Evolutionary conservation across 2,113 vertebrate genomes (phyloP).

Genomic region (Tiliqua scincoides): DNA sequence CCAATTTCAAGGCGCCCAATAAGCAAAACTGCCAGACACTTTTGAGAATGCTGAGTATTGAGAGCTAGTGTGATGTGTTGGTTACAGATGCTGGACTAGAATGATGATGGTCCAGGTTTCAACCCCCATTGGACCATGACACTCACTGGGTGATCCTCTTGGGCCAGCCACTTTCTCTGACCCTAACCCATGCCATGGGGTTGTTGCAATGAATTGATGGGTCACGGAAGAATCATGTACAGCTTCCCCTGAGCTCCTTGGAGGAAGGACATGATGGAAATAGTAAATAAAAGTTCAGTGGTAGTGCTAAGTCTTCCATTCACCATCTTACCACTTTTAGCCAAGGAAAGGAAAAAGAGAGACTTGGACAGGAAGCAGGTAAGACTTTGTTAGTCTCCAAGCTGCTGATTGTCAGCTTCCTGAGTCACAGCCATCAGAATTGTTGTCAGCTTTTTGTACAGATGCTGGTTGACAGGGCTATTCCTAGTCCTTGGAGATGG

Average conservation of each 20-base stretch:
- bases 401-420: background rate
- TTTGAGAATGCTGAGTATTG: background rate
- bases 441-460: accelerated
- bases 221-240: no score
- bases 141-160: no score
- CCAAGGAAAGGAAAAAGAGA: background rate
- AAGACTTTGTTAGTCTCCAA: background rate
- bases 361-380: accelerated
- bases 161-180: no score
- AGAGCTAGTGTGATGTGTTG: no score
- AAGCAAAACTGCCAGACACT: background rate
- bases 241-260: no score
- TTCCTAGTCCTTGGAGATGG: background rate
- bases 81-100: no score
- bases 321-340: accelerated
- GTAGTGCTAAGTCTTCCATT: accelerated
- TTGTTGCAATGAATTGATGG: no score
- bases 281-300: accelerated
- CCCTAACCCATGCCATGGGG: no score
- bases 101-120: no score
- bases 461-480: background rate
- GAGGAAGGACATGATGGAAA: no score
- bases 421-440: background rate
- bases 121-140: no score
- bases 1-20: background rate